Percentiles rank a stretch among this genome's conserved stretches.
phyloP scores from a whole-genome alignment of 2,797 vertebrate species.

The Taeniopygia guttata region DNA sequence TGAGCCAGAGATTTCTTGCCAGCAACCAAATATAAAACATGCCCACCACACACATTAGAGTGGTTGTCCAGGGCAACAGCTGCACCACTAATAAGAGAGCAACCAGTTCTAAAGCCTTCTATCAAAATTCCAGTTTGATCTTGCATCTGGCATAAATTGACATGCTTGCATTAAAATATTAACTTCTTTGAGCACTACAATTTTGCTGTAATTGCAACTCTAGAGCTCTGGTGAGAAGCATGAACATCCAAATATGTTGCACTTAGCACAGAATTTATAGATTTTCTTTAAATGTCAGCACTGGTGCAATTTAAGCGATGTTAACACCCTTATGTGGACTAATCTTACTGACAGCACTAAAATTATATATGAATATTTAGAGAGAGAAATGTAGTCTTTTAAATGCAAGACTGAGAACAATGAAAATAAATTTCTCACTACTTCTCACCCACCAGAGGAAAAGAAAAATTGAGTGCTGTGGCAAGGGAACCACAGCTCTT shows the following conservation, averaged over 20 bases:
- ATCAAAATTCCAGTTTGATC: background rate
- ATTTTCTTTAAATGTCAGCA: conserved; percentile 5
- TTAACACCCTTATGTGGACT: background rate
- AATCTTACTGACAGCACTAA: background rate
- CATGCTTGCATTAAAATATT: background rate
- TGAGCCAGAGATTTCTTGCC: background rate
- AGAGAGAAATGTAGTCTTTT: background rate
- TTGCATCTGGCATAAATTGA: background rate
- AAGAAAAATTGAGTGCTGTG: background rate
- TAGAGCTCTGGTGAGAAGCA: background rate
- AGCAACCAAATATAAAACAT: background rate
- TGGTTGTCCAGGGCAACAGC: background rate
- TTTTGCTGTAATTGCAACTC: conserved; percentile 6
- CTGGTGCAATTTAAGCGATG: background rate
- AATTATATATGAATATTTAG: background rate
- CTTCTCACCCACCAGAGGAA: background rate
- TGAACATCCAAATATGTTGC: background rate
- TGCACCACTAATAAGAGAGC: background rate
- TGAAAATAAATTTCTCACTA: background rate
- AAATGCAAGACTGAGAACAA: background rate
- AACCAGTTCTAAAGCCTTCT: background rate
- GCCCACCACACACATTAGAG: background rate
- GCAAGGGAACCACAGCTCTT: background rate
- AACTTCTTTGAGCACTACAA: background rate
- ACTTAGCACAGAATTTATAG: background rate